These are phyloP conservation scores for Leucophenga montana DNA, from an alignment of 2,888 invertebrate genomes.

Conservation along the genomic window DNA sequence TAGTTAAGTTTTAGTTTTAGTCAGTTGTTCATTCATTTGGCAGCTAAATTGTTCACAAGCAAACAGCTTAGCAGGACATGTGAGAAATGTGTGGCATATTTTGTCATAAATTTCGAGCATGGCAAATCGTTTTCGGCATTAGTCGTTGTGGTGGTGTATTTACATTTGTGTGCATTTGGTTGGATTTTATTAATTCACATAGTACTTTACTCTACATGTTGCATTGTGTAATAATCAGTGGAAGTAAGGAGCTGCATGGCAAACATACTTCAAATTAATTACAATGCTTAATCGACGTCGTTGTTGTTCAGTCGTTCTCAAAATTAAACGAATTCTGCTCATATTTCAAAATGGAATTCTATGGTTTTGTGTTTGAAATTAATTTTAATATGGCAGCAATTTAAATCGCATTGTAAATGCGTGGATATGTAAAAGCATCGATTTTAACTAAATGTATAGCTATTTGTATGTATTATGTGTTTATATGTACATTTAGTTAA, in stretches of 20 bases:
- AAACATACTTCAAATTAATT: not conserved
- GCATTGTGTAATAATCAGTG: too few species aligned
- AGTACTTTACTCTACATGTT: not conserved
- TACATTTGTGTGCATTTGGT: not conserved
- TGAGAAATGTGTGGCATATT: constrained; percentile 61
- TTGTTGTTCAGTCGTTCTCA: not conserved
- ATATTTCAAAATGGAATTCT: not conserved
- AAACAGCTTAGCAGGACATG: constrained; percentile 43
- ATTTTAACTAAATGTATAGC: too few species aligned
- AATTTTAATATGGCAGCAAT: not conserved
- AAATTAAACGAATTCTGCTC: not conserved
- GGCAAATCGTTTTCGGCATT: not conserved
- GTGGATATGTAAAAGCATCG: too few species aligned
- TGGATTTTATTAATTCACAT: not conserved
- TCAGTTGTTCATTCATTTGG: not conserved
- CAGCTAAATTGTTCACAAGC: too few species aligned
- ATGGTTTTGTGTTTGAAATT: constrained; percentile 1
- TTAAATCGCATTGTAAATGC: too few species aligned
- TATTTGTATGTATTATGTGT: too few species aligned
- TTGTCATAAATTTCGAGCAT: constrained; percentile 50
- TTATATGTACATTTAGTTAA: too few species aligned
- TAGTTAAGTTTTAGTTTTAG: not conserved
- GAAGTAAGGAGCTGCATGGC: not conserved
- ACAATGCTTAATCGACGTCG: not conserved
- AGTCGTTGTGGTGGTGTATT: not conserved